Conservation (phyloP, 2,113 vertebrate genomes). For the Athene noctua region DNA sequence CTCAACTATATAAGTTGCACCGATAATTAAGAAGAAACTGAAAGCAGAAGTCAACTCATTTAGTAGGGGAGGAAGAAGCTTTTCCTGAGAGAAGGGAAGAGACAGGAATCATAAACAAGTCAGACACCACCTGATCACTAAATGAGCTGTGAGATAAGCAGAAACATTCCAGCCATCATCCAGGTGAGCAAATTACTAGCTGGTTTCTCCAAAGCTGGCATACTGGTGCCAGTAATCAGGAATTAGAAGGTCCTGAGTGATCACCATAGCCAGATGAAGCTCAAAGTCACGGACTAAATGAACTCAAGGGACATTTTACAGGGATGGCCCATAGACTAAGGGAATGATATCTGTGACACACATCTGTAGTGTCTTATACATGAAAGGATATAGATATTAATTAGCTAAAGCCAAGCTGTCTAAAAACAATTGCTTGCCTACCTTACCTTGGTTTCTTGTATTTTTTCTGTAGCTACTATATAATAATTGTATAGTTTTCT, state of each 20-base stretch:
- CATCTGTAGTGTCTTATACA: background rate
- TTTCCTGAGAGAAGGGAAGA: background rate
- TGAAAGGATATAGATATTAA: background rate
- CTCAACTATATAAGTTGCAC: background rate
- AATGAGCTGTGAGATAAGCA: background rate
- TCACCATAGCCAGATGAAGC: background rate
- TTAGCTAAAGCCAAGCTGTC: background rate
- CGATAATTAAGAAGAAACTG: background rate
- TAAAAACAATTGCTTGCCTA: background rate
- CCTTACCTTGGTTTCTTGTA: background rate
- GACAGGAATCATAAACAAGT: background rate
- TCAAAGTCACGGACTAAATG: background rate
- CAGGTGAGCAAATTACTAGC: too few species aligned
- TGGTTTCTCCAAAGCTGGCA: background rate
- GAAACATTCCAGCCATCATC: background rate
- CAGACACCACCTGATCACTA: background rate
- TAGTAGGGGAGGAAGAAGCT: background rate
- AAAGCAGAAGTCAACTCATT: background rate
- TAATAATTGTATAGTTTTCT: background rate
- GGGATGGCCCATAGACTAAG: too few species aligned
- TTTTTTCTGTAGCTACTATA: background rate
- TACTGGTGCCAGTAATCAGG: background rate
- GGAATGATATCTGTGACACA: background rate
- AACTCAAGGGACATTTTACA: background rate
- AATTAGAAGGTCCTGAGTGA: background rate